Percentiles rank a stretch among this genome's conserved stretches.
Evolutionary conservation across 2,888 invertebrate species (phyloP).

Genomic region (Diachrysia chrysitis): DNA sequence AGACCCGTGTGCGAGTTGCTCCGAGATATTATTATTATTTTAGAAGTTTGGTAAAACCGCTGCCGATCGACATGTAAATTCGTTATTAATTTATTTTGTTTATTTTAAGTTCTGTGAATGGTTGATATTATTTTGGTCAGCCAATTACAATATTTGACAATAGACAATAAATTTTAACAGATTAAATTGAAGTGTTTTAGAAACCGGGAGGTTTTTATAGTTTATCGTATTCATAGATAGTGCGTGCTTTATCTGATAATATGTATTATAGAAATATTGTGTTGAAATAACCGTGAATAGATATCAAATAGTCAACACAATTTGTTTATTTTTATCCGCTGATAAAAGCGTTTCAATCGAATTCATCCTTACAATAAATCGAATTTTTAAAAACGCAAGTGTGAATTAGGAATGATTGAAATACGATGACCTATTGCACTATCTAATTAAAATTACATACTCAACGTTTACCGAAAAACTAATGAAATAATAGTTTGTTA

Average conservation of each 20-base stretch:
- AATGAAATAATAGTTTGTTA: background rate
- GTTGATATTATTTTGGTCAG: too few relatives aligned
- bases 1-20: too few relatives aligned
- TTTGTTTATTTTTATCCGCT: background rate
- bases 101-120: too few relatives aligned
- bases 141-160: too few relatives aligned
- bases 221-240: background rate
- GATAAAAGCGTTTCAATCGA: background rate
- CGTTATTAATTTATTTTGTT: too few relatives aligned
- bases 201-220: background rate
- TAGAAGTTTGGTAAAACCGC: too few relatives aligned
- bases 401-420: background rate
- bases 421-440: background rate
- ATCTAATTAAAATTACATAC: too few relatives aligned
- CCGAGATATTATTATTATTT: too few relatives aligned
- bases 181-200: too few relatives aligned
- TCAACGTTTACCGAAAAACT: too few relatives aligned
- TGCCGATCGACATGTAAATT: too few relatives aligned
- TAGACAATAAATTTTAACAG: too few relatives aligned
- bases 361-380: background rate
- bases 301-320: background rate
- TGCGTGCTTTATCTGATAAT: conserved; percentile 1
- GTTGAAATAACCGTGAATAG: background rate
- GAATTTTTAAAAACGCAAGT: background rate
- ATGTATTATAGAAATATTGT: background rate